Evolutionary conservation across 2,888 invertebrate species (phyloP), one percentile per base, ranked within the genome.

Genomic region (Eupithecia centaureata): DNA sequence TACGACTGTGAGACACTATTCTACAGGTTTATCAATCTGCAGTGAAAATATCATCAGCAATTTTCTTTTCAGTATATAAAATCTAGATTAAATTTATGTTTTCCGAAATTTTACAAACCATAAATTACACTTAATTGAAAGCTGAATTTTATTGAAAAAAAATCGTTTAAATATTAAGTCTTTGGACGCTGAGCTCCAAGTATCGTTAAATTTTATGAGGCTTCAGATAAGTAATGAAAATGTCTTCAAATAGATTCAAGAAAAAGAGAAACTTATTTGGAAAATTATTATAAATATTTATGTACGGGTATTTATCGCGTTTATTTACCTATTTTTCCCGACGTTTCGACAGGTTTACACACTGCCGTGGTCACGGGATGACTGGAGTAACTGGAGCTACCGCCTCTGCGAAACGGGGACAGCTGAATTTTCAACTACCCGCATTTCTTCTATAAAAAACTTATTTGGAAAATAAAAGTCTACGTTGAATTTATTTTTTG

Each of bases 201-300:
- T 52, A 30, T 22, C 62, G 59, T 69, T 60, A 63, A 56, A 60
- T 65, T 65, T 69, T 69, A 65, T 61, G 69, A 33, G 62, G 12
- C 51, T 65, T 65, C 15, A 22, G 64, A 64, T 54, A 63, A 65
- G 64, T 64, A 15, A 30, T 56, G 27, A 56, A 57, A 57, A 57
- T 33, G 57, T 32, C 57, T 57, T 32, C 0, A 5, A 8, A 54
- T 15, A 54, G 5, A 32, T 32, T 32, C 7, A 28, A 32, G 32
- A 32, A 51, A n/a, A n/a, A n/a, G n/a, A n/a, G n/a, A 27, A 52
- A 27, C 27, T 52, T 13, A 15, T 52, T 27, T 3, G 5, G 25
- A 12, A 27, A 27, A 15, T 27, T n/a, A n/a, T n/a, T n/a, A n/a
- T n/a, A n/a, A n/a, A n/a, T n/a, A n/a, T n/a, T n/a, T n/a, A n/a